Percentiles rank a stretch among this genome's conserved stretches.
Evolutionary conservation across 1,140 invertebrate genomes (phyloP).

Genomic region (Formica exsecta): DNA sequence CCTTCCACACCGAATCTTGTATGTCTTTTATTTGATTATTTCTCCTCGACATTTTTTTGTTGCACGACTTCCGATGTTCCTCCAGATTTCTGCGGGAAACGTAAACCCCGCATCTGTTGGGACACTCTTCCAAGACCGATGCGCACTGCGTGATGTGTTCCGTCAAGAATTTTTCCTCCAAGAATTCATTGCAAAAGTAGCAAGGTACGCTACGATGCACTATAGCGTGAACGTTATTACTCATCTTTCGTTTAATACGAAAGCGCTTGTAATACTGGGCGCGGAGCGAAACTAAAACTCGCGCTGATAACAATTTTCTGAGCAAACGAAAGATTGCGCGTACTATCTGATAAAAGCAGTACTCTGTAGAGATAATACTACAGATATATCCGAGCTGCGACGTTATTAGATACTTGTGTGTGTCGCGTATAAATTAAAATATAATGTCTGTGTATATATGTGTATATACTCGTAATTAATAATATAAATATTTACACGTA

Average conservation of each 20-base stretch:
- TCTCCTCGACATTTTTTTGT: constrained; percentile 13
- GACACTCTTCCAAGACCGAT: constrained; percentile 90
- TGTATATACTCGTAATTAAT: neutral
- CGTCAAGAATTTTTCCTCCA: constrained; percentile 87
- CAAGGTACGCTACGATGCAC: constrained; percentile 82
- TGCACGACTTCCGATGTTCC: constrained; percentile 88
- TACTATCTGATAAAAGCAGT: constrained; percentile 57
- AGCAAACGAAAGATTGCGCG: constrained; percentile 46
- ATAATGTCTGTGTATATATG: neutral
- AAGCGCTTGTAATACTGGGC: constrained; percentile 41
- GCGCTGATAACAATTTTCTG: constrained; percentile 66
- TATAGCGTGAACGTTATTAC: constrained; percentile 54
- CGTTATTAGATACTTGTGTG: neutral
- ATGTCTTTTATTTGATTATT: constrained; percentile 36
- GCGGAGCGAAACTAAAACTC: neutral
- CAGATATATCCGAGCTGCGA: constrained; percentile 17
- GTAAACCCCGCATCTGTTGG: constrained; percentile 89
- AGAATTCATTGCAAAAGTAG: constrained; percentile 89
- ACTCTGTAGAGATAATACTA: constrained; percentile 10
- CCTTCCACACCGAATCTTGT: constrained; percentile 71
- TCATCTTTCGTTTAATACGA: constrained; percentile 64
- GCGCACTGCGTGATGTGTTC: constrained; percentile 90
- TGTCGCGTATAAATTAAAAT: constrained; percentile 17
- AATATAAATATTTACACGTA: constrained; percentile 18
- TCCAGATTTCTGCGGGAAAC: constrained; percentile 88